These are phyloP conservation scores for Orthonyx spaldingii DNA, from an alignment of 2,113 vertebrate genomes.

Conservation along the genomic window DNA sequence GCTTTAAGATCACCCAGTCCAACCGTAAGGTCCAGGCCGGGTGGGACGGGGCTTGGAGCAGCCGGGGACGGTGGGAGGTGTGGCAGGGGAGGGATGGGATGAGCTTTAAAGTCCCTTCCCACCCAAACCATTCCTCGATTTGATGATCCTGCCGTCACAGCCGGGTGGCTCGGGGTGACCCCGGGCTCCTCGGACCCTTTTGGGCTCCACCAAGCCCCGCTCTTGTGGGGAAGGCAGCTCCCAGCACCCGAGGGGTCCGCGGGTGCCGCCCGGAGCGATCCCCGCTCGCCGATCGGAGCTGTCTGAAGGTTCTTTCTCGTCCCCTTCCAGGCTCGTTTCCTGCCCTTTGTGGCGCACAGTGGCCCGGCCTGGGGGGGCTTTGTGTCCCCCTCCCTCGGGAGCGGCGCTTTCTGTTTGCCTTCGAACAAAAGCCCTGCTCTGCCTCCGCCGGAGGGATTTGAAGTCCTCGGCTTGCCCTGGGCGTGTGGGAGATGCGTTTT, in stretches of 20 bases:
- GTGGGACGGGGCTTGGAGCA: background rate
- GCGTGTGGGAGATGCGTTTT: background rate
- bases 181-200: background rate
- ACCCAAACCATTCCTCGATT: background rate
- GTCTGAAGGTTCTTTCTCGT: constrained; percentile 24
- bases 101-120: background rate
- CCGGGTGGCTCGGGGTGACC: background rate
- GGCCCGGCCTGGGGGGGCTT: background rate
- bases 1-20: background rate
- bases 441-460: background rate
- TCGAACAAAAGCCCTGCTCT: background rate
- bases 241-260: background rate
- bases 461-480: background rate
- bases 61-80: background rate
- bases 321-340: constrained; percentile 43
- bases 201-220: rapidly evolving
- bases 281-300: constrained; percentile 19
- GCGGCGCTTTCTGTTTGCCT: background rate
- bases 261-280: background rate
- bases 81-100: background rate
- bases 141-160: background rate
- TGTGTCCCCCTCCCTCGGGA: background rate
- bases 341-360: constrained; percentile 55
- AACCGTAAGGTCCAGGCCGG: background rate
- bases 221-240: background rate